Conservation (phyloP, 2,888 invertebrate species). For the Campaea margaritaria region DNA sequence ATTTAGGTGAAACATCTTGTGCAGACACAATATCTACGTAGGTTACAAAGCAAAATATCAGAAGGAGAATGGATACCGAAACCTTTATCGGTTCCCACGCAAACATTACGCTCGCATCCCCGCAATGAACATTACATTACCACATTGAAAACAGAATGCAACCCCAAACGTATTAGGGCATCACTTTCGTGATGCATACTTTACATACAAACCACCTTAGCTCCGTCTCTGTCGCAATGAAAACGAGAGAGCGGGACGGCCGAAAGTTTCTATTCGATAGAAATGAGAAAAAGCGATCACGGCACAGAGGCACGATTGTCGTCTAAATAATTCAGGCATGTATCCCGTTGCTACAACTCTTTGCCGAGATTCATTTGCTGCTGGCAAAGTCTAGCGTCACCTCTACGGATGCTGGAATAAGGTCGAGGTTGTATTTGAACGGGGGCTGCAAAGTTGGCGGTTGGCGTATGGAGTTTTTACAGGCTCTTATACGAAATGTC, state of each 20-base stretch:
- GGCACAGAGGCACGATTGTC: constrained; percentile 80
- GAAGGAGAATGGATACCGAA: constrained; percentile 1
- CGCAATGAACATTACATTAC: constrained; percentile 55
- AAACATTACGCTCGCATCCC: constrained; percentile 17
- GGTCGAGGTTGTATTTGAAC: constrained; percentile 39
- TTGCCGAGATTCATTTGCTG: constrained; percentile 47
- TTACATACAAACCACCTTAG: constrained; percentile 62
- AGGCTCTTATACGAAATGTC: constrained; percentile 80
- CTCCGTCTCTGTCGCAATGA: constrained; percentile 50
- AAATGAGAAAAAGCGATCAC: constrained; percentile 81
- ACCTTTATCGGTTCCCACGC: constrained; percentile 14
- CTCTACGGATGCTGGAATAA: constrained; percentile 41
- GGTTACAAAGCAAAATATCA: background rate
- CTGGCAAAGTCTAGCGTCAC: constrained; percentile 7
- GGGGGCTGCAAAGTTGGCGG: constrained; percentile 6
- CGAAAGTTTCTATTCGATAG: constrained; percentile 64
- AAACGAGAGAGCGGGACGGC: constrained; percentile 50
- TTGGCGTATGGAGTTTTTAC: constrained; percentile 76
- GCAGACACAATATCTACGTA: background rate
- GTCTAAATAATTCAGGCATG: constrained; percentile 82
- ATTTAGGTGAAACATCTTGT: background rate
- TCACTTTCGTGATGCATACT: constrained; percentile 69
- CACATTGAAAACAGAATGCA: constrained; percentile 59
- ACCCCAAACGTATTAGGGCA: constrained; percentile 69
- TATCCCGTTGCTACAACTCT: constrained; percentile 69